Conservation (phyloP, 1,140 invertebrate species). For the Panulirus ornatus region DNA sequence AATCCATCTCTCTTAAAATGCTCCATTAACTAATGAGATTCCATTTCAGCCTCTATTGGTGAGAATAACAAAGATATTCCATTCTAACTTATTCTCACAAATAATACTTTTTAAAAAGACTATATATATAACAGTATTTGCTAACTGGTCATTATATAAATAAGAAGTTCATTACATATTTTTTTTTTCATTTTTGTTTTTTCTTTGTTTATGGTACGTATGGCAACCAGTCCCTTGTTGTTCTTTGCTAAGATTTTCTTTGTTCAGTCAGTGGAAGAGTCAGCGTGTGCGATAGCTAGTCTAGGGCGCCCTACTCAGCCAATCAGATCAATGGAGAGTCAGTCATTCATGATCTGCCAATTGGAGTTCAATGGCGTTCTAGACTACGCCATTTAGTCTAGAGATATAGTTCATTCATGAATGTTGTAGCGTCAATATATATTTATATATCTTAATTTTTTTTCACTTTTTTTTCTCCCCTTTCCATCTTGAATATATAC, state of each 20-base stretch:
- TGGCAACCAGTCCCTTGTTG: conserved; percentile 28
- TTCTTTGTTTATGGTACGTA: conserved; percentile 37
- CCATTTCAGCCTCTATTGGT: conserved; percentile 27
- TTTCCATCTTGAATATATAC: conserved; percentile 10
- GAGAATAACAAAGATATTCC: conserved; percentile 22
- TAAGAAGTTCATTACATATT: too few species aligned
- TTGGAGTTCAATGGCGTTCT: too few species aligned
- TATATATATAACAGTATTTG: not conserved
- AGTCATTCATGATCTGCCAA: too few species aligned
- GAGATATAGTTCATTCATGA: conserved; percentile 33
- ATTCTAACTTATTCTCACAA: conserved; percentile 23
- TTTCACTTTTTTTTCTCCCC: not conserved
- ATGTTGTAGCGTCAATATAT: conserved; percentile 9
- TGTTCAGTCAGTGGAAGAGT: conserved; percentile 5
- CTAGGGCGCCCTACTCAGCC: too few species aligned
- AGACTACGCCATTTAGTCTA: too few species aligned
- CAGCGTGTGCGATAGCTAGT: too few species aligned
- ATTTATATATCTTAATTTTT: not conserved
- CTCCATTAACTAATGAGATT: conserved; percentile 31
- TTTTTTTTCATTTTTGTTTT: too few species aligned
- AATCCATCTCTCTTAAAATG: conserved; percentile 24
- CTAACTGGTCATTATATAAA: not conserved
- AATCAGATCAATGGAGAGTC: too few species aligned
- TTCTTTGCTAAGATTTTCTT: not conserved
- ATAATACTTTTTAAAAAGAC: too few species aligned